Percentiles rank a stretch among this genome's conserved stretches.
Conservation (phyloP, 2,113 vertebrate species). For the Apistogramma diplotaenia region DNA sequence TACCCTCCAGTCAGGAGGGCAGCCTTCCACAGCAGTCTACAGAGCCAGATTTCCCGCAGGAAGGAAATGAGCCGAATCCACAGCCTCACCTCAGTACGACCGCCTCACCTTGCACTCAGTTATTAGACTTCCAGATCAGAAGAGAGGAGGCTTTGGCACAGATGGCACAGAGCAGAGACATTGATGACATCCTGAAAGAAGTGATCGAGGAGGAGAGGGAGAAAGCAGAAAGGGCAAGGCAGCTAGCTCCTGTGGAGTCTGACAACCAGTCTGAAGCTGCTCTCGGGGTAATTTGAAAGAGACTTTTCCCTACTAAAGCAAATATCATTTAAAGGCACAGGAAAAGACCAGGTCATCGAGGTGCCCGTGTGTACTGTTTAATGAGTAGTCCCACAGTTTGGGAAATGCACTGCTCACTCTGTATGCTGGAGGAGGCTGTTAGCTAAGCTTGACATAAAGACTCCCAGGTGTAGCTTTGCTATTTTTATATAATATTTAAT, state of each 20-base stretch:
- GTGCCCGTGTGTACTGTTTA: background rate
- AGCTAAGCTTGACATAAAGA: background rate
- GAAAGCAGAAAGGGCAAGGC: constrained; percentile 42
- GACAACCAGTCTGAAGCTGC: constrained; percentile 18
- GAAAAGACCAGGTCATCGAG: background rate
- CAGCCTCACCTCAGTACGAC: constrained; percentile 46
- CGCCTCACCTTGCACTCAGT: constrained; percentile 25
- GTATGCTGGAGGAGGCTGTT: background rate
- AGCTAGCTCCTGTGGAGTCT: background rate
- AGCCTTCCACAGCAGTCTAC: constrained; percentile 3
- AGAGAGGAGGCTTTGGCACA: constrained; percentile 37
- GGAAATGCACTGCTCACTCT: background rate
- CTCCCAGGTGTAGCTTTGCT: background rate
- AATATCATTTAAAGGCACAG: background rate
- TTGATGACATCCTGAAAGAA: constrained; percentile 67
- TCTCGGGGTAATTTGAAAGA: constrained; percentile 47
- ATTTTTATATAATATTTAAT: background rate
- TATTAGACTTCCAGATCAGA: constrained; percentile 45
- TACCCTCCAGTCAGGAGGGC: constrained; percentile 15
- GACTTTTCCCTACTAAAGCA: background rate
- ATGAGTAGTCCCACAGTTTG: background rate
- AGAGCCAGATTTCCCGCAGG: constrained; percentile 29
- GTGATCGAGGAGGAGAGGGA: constrained; percentile 64
- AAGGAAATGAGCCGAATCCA: constrained; percentile 42
- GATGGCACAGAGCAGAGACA: constrained; percentile 33